phyloP scores from a whole-genome alignment of 2,888 invertebrate species.

The Caenorhabditis wallacei region DNA sequence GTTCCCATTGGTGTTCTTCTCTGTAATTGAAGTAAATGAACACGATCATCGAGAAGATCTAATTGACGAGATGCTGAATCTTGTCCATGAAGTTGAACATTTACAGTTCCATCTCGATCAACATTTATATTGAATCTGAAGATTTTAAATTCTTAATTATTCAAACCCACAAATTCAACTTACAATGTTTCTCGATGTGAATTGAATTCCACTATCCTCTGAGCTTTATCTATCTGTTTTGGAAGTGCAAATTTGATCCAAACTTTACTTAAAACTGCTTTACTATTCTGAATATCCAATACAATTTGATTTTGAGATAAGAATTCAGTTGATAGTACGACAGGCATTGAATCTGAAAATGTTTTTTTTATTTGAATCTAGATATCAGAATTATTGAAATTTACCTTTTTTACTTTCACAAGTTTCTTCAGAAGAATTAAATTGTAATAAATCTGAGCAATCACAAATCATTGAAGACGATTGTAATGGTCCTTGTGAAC shows the following conservation, averaged over 20 bases:
- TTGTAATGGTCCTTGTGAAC: slow-evolving; percentile 48
- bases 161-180: slow-evolving; percentile 7
- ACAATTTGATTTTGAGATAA: slow-evolving; percentile 61
- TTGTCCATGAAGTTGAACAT: slow-evolving; percentile 65
- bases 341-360: slow-evolving; percentile 55
- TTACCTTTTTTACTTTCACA: slow-evolving; percentile 53
- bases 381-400: neutral
- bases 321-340: slow-evolving; percentile 66
- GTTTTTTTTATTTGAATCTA: neutral
- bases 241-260: slow-evolving; percentile 71
- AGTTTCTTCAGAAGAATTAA: slow-evolving; percentile 58
- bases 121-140: slow-evolving; percentile 67
- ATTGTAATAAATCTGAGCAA: slow-evolving; percentile 66
- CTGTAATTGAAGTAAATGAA: slow-evolving; percentile 66
- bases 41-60: slow-evolving; percentile 64
- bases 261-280: slow-evolving; percentile 64
- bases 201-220: slow-evolving; percentile 68
- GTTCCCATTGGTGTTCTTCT: slow-evolving; percentile 72
- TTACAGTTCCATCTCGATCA: slow-evolving; percentile 61
- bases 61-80: slow-evolving; percentile 58
- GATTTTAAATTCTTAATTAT: neutral
- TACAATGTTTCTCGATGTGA: slow-evolving; percentile 70
- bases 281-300: slow-evolving; percentile 64
- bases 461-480: slow-evolving; percentile 64
- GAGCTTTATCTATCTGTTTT: slow-evolving; percentile 50